A percentile compares a stretch with the other conserved stretches of the same genome.
phyloP scores from a whole-genome alignment of 2,113 vertebrate genomes.

The Crypturellus undulatus region DNA sequence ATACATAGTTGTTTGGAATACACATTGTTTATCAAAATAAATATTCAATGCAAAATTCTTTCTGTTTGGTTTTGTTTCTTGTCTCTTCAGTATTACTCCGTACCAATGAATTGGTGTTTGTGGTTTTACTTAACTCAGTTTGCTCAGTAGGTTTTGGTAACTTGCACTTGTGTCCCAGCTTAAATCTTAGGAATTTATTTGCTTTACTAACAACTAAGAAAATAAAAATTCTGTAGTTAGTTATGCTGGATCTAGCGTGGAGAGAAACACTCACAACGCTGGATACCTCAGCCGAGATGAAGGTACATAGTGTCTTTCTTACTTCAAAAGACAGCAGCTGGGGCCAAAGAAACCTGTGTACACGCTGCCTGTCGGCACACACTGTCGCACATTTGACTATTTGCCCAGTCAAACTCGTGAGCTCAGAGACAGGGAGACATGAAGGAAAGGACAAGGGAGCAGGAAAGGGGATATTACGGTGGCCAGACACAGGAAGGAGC shows the following conservation, averaged over 20 bases:
- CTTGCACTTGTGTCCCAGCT: not conserved
- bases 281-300: not conserved
- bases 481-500: not conserved
- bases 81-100: not conserved
- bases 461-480: not conserved
- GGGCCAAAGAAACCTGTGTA: not conserved
- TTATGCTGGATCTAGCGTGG: not conserved
- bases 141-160: not conserved
- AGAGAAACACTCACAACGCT: not conserved
- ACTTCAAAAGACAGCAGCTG: not conserved
- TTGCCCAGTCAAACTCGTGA: not conserved
- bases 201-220: not conserved
- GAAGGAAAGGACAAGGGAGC: not conserved
- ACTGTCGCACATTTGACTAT: not conserved
- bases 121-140: not conserved
- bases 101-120: not conserved
- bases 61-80: constrained; percentile 4
- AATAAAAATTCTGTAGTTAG: not conserved
- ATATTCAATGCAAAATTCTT: constrained; percentile 52
- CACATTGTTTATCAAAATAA: constrained; percentile 71
- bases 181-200: not conserved
- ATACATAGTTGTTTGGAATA: constrained; percentile 58
- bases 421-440: rapidly evolving
- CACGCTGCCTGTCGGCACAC: no score
- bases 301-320: not conserved